These are phyloP conservation scores for Drosophila pegasa DNA, from an alignment of 2,888 invertebrate species.

Conservation along the genomic window DNA sequence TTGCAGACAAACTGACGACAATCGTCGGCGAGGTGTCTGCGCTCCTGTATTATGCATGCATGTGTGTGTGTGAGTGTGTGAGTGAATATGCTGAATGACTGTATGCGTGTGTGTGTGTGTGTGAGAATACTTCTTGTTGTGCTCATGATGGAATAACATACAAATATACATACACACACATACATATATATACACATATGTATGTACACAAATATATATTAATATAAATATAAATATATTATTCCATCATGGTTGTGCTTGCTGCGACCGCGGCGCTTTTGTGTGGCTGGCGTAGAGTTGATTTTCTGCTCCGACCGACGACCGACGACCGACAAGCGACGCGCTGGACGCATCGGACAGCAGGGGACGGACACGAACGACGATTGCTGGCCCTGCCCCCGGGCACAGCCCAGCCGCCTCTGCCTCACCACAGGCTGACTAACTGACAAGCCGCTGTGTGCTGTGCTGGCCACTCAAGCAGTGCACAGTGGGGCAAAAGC, in stretches of 20 bases:
- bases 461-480: slow-evolving; percentile 48
- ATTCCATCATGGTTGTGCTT: slow-evolving; percentile 48
- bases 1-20: slow-evolving; percentile 78
- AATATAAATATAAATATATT: slow-evolving; percentile 4
- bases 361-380: slow-evolving; percentile 41
- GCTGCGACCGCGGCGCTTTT: slow-evolving; percentile 64
- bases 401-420: slow-evolving; percentile 36
- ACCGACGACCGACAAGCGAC: slow-evolving; percentile 45
- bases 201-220: slow-evolving; percentile 11
- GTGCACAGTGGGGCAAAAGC: slow-evolving; percentile 38
- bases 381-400: slow-evolving; percentile 51
- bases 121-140: slow-evolving; percentile 53
- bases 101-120: slow-evolving; percentile 10
- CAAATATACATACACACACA: background rate
- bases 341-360: slow-evolving; percentile 68
- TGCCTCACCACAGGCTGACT: slow-evolving; percentile 62
- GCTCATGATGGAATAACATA: slow-evolving; percentile 14
- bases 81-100: slow-evolving; percentile 22
- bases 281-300: slow-evolving; percentile 64
- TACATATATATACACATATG: background rate
- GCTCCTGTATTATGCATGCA: slow-evolving; percentile 64
- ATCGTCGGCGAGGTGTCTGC: slow-evolving; percentile 80
- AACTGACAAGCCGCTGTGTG: slow-evolving; percentile 70
- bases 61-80: slow-evolving; percentile 24
- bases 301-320: slow-evolving; percentile 50